phyloP scores from a whole-genome alignment of 2,797 vertebrate species.

The Setipinna tenuifilis region DNA sequence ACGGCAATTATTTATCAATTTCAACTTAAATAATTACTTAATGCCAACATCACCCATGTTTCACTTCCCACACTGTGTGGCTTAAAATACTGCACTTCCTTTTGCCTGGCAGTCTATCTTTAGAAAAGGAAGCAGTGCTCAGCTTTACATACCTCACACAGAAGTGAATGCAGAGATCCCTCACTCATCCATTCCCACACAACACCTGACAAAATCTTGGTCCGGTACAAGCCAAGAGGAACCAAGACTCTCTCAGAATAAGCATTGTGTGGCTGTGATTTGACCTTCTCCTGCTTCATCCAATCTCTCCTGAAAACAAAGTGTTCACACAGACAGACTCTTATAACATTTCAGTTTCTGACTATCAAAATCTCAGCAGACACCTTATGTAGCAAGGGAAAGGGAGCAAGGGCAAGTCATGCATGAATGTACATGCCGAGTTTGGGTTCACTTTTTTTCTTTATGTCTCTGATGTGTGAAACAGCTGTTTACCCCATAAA shows the following conservation, averaged over 20 bases:
- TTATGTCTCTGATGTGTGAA: no score
- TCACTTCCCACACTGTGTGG: no score
- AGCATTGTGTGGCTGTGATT: rapidly evolving
- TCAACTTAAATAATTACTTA: no score
- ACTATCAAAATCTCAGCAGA: not conserved
- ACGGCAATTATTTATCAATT: no score
- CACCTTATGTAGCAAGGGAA: not conserved
- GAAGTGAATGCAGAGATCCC: conserved; percentile 64
- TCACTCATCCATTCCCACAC: conserved; percentile 73
- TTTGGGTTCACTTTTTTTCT: no score
- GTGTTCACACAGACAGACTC: not conserved
- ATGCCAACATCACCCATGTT: no score
- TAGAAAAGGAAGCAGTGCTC: not conserved
- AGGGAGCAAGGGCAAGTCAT: no score
- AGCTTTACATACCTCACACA: conserved; percentile 65
- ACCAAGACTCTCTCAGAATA: conserved; percentile 59
- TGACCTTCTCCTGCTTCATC: conserved; percentile 38
- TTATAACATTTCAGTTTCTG: not conserved
- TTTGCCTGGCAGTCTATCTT: not conserved
- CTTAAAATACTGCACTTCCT: not conserved
- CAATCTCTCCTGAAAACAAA: conserved; percentile 33
- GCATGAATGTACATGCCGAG: no score
- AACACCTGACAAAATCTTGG: conserved; percentile 55
- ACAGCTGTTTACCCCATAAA: no score
- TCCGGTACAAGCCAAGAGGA: conserved; percentile 64